Evolutionary conservation across 2,888 invertebrate species (phyloP), one percentile per base, ranked within the genome.

Genomic region (Pteria penguin): DNA sequence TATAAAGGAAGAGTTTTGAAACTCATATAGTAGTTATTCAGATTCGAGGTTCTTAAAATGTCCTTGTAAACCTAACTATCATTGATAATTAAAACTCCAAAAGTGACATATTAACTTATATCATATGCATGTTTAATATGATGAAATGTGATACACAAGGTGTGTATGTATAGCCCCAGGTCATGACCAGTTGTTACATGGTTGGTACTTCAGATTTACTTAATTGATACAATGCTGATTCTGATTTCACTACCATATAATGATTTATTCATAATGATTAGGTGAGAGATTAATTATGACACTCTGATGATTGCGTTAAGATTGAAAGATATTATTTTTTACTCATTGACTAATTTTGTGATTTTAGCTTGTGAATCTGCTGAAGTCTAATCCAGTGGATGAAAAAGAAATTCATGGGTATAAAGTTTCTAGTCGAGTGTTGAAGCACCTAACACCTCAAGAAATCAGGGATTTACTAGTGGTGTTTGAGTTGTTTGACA

Each of bases 401-500:
- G 89, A 90, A 76, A 90, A 89, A 76, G 91, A 92, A 69, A 80
- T 92, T 3, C 89, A 90, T 83, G 90, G 90, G 22, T 83, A 90
- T 26, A 89, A 89, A 80, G 89, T 92, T 4, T 87, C 91, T 1
- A 85, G 84, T 8, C 82, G 87, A 78, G 88, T 90, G n/a, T 79
- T 92, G 4, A 87, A 90, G 55, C 84, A 90, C 69, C 81, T 92
- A 2, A 91, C 90, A n/a, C 88, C 92, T 31, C 89, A 90, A 63
- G 92, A 92, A 84, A 89, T 92, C 26, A 80, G 89, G 70, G 92
- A 92, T 78, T 83, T 92, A 4, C 78, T 87, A 69, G 82, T 88
- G 27, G 90, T 92, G 4, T 92, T 92, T 86, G 91, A 92, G 72
- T 84, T 89, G 31, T 91, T 92, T 85, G 91, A 92, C 78, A 81